phyloP scores from a whole-genome alignment of 2,888 invertebrate species.

The Fragum sueziense region DNA sequence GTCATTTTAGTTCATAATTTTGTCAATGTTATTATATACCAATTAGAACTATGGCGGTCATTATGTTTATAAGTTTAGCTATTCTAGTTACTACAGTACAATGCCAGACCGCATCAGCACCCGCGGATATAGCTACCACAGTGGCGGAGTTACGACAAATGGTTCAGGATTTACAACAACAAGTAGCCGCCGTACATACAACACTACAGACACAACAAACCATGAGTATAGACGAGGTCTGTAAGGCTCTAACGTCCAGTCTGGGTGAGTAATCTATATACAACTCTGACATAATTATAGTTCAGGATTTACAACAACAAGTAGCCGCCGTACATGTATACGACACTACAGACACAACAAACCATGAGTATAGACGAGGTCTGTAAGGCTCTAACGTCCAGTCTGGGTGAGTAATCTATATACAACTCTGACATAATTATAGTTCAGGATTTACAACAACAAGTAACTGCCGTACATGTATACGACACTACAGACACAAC shows the following conservation, averaged over 20 bases:
- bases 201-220: slow-evolving; percentile 47
- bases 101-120: neutral
- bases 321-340: slow-evolving; percentile 47
- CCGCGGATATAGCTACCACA: slow-evolving; percentile 64
- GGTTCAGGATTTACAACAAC: slow-evolving; percentile 40
- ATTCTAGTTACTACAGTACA: neutral
- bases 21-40: too few species aligned
- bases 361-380: slow-evolving; percentile 45
- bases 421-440: too few species aligned
- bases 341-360: slow-evolving; percentile 38
- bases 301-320: slow-evolving; percentile 36
- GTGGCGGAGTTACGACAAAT: slow-evolving; percentile 32
- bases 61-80: neutral
- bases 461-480: slow-evolving; percentile 52
- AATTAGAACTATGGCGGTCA: too few species aligned
- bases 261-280: slow-evolving; percentile 4
- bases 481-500: slow-evolving; percentile 41
- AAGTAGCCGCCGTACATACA: slow-evolving; percentile 48
- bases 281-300: slow-evolving; percentile 1
- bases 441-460: slow-evolving; percentile 39
- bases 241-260: slow-evolving; percentile 31
- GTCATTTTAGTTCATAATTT: too few species aligned
- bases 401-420: slow-evolving; percentile 7
- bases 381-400: slow-evolving; percentile 34
- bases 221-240: slow-evolving; percentile 46